Conservation (phyloP, 2,888 invertebrate species). For the Eupelmus urozonus region DNA sequence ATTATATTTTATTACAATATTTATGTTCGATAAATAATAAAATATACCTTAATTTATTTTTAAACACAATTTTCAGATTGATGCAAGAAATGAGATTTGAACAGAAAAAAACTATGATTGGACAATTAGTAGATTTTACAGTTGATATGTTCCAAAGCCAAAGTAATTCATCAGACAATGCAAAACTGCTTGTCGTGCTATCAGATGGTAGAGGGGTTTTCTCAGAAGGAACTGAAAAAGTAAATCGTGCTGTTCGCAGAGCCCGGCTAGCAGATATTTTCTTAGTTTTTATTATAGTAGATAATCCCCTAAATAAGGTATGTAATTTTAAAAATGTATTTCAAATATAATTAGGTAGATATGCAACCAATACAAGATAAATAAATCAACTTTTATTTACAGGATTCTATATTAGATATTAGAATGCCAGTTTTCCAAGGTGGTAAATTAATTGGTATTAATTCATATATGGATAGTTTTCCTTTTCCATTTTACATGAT, state of each 20-base stretch:
- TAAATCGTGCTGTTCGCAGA: constrained; percentile 87
- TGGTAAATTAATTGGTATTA: constrained; percentile 81
- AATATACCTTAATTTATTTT: constrained; percentile 63
- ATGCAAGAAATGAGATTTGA: constrained; percentile 91
- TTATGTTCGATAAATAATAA: neutral
- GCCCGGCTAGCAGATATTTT: constrained; percentile 92
- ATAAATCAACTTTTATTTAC: constrained; percentile 66
- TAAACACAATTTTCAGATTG: constrained; percentile 77
- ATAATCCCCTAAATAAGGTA: constrained; percentile 94
- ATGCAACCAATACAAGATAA: constrained; percentile 3
- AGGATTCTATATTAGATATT: constrained; percentile 95
- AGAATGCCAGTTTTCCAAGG: constrained; percentile 86
- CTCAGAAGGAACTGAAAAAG: constrained; percentile 89
- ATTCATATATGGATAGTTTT: constrained; percentile 94
- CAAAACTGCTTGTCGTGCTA: constrained; percentile 93
- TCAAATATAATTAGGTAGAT: constrained; percentile 9
- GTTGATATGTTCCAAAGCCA: constrained; percentile 83
- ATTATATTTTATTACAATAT: constrained; percentile 20
- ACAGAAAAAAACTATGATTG: constrained; percentile 93
- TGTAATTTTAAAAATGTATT: constrained; percentile 56
- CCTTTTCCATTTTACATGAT: constrained; percentile 99
- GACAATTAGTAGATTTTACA: constrained; percentile 88
- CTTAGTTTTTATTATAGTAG: constrained; percentile 95
- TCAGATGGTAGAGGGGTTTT: constrained; percentile 97
- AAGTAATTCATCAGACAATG: constrained; percentile 81